phyloP scores from a whole-genome alignment of 1,140 invertebrate species.

The Lasioglossum albipes region DNA sequence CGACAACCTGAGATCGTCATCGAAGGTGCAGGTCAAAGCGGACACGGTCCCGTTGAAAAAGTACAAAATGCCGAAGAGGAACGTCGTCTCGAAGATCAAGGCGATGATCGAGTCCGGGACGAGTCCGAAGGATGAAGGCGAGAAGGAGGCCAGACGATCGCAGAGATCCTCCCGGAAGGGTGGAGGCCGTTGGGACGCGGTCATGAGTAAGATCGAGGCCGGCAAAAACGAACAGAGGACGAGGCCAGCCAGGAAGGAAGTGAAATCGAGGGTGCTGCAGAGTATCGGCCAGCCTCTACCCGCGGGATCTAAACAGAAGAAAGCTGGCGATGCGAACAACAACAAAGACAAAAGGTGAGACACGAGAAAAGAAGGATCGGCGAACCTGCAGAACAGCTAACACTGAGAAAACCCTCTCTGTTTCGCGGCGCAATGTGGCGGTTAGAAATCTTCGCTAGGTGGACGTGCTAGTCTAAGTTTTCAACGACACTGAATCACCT shows the following conservation, averaged over 20 bases:
- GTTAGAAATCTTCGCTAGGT: no score
- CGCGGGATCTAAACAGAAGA: constrained; percentile 63
- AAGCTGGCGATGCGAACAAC: constrained; percentile 70
- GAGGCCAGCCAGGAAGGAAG: constrained; percentile 87
- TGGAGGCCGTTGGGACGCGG: constrained; percentile 88
- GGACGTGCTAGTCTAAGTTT: no score
- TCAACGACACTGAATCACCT: no score
- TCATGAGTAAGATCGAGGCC: constrained; percentile 90
- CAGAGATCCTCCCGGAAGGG: constrained; percentile 76
- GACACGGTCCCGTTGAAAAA: constrained; percentile 82
- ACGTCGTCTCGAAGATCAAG: constrained; percentile 87
- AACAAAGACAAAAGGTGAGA: constrained; percentile 75
- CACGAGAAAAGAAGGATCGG: no score
- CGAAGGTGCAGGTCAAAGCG: constrained; percentile 60
- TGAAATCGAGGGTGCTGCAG: constrained; percentile 87
- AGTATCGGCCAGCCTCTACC: constrained; percentile 64
- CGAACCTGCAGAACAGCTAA: no score
- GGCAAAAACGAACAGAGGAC: constrained; percentile 85
- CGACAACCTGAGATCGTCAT: constrained; percentile 20
- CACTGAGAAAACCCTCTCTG: no score
- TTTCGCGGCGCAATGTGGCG: no score
- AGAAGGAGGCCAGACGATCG: constrained; percentile 69
- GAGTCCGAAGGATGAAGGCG: constrained; percentile 77
- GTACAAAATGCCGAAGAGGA: constrained; percentile 88
- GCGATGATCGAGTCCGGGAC: constrained; percentile 83